Evolutionary conservation across 2,888 invertebrate species (phyloP), one percentile per base, ranked within the genome.

Genomic region (Chymomyza amoena): DNA sequence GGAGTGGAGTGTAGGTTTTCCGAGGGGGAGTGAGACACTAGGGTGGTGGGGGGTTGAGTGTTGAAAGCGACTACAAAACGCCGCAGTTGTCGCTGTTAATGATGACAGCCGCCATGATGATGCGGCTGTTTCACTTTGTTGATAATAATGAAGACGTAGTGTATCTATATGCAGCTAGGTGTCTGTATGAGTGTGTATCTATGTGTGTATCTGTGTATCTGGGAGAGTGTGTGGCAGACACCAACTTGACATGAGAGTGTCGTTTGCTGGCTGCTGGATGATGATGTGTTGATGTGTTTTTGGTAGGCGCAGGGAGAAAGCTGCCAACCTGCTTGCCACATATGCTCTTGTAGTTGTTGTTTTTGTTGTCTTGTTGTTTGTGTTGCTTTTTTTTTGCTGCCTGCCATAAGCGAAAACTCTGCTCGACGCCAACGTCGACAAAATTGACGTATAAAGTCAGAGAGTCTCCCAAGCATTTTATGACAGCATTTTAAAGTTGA

Each of bases 371-470:
- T 56, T 15, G n/a, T 16, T 51, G 51, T 51, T 15, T 51, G 16
- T 4, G 20, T 18, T 10, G 20, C 25, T 51, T 56, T 66, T 70
- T 66, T 68, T 57, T 69, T 62, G 56, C 60, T 73, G 73, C 68
- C 78, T 76, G 70, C 83, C 78, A 75, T 80, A 85, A 25, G 18
- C 25, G 57, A 25, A 56, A 57, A 25, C 57, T 57, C 20, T 57
- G 20, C 6, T 54, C 20, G 16, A 18, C 54, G 54, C 54, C 54
- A 54, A 54, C 7, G 54, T 54, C 54, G 54, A 20, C 16, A 75
- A 83, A 83, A 87, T 83, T 83, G 88, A 87, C 86, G 86, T 88
- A 87, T 80, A 87, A 87, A 83, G 83, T 87, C 83, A 80, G 75
- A 80, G 75, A 78, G 88, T 56, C 70, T 60, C 73, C 76, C 56